Evolutionary conservation across 2,113 vertebrate species (phyloP).

Genomic region (Melanerpes aurifrons): DNA sequence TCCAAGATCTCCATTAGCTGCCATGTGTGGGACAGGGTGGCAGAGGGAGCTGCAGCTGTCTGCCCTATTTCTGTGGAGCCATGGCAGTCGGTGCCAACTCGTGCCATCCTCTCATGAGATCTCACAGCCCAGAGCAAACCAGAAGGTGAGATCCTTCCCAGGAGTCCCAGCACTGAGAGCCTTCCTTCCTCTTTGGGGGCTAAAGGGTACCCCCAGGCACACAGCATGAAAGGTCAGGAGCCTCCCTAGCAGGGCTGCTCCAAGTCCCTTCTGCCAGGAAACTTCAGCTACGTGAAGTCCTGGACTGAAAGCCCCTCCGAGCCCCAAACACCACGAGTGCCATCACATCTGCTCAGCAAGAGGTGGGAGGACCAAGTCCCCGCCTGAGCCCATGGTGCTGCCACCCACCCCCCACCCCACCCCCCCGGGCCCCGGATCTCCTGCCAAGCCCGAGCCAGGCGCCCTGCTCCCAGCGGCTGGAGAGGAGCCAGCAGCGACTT

Average conservation of each 20-base stretch:
- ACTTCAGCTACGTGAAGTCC: not conserved
- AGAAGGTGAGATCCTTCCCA: not conserved
- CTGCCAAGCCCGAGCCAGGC: not conserved
- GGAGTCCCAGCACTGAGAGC: not conserved
- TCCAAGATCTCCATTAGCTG: not conserved
- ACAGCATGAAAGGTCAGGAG: not conserved
- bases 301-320: not conserved
- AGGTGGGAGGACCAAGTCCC: not conserved
- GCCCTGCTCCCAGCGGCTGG: constrained; percentile 28
- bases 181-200: not conserved
- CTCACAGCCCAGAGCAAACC: not conserved
- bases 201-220: not conserved
- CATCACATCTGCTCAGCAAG: not conserved
- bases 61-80: not conserved
- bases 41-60: not conserved
- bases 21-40: not conserved
- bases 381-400: not conserved
- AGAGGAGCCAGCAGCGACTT: constrained; percentile 41
- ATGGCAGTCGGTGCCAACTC: not conserved
- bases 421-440: not conserved
- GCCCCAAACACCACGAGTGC: fast-evolving
- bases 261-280: not conserved
- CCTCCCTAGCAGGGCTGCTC: not conserved
- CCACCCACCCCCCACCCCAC: not conserved
- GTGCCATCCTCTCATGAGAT: not conserved